Percentiles rank a stretch among this genome's conserved stretches.
phyloP scores from a whole-genome alignment of 1,140 invertebrate genomes.

The Frieseomelitta varia region DNA sequence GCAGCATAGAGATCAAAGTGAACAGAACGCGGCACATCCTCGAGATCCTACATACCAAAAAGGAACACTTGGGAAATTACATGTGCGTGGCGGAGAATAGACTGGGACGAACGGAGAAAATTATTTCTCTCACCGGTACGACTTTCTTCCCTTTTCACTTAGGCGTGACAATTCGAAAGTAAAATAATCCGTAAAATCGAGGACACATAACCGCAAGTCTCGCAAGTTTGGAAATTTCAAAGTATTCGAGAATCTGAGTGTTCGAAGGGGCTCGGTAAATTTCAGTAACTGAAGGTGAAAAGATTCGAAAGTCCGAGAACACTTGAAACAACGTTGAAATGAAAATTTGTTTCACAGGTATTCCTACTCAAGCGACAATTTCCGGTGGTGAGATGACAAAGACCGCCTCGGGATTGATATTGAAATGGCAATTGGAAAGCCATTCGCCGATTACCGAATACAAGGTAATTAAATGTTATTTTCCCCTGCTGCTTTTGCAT shows the following conservation, averaged over 20 bases:
- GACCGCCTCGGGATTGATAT: conserved; percentile 72
- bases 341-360: conserved; percentile 59
- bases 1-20: conserved; percentile 47
- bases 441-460: conserved; percentile 81
- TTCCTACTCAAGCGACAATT: conserved; percentile 70
- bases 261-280: neutral
- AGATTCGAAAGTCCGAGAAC: neutral
- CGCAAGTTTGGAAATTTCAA: neutral
- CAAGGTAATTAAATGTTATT: conserved; percentile 61
- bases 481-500: neutral
- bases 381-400: conserved; percentile 59
- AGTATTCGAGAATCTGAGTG: neutral
- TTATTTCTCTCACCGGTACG: conserved; percentile 71
- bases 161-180: neutral
- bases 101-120: conserved; percentile 58
- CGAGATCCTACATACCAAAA: conserved; percentile 65
- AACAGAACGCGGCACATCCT: conserved; percentile 66
- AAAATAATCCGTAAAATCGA: neutral
- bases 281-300: neutral
- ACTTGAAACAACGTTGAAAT: neutral
- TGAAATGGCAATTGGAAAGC: conserved; percentile 82
- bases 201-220: neutral
- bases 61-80: conserved; percentile 73
- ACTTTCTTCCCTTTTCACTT: neutral
- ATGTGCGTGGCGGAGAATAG: conserved; percentile 71